Percentiles rank a stretch among this genome's conserved stretches.
phyloP scores from a whole-genome alignment of 2,888 invertebrate genomes.

The Theodoxus fluviatilis region DNA sequence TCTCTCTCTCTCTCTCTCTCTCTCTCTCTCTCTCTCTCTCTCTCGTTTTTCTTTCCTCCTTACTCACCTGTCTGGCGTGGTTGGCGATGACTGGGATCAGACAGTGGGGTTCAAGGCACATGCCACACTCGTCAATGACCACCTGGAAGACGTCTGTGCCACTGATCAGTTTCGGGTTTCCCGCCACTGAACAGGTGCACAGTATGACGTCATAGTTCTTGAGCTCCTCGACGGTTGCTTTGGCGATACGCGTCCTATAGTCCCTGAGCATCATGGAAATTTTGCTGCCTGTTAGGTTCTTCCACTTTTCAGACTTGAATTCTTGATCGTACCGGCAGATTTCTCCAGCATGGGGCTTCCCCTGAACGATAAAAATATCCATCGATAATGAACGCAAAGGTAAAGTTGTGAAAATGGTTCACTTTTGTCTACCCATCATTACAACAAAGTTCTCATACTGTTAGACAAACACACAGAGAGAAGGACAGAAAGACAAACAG shows the following conservation, averaged over 20 bases:
- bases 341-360: constrained; percentile 27
- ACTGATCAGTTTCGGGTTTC: constrained; percentile 29
- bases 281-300: too few species aligned
- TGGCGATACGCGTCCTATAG: constrained; percentile 31
- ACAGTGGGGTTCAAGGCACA: constrained; percentile 56
- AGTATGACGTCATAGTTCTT: constrained; percentile 42
- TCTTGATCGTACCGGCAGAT: constrained; percentile 28
- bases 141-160: too few species aligned
- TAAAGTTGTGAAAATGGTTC: too few species aligned
- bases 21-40: too few species aligned
- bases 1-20: too few species aligned
- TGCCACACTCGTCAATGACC: constrained; percentile 55
- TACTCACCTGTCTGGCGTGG: constrained; percentile 48
- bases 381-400: too few species aligned
- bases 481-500: too few species aligned
- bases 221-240: constrained; percentile 36
- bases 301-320: constrained; percentile 27
- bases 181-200: constrained; percentile 41
- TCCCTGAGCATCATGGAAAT: constrained; percentile 28
- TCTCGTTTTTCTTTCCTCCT: too few species aligned
- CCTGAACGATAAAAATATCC: too few species aligned
- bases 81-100: constrained; percentile 48
- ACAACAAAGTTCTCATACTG: too few species aligned
- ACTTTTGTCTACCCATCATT: too few species aligned
- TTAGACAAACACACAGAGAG: too few species aligned